Conservation (phyloP, 2,888 invertebrate species). For the Microctonus brassicae region DNA sequence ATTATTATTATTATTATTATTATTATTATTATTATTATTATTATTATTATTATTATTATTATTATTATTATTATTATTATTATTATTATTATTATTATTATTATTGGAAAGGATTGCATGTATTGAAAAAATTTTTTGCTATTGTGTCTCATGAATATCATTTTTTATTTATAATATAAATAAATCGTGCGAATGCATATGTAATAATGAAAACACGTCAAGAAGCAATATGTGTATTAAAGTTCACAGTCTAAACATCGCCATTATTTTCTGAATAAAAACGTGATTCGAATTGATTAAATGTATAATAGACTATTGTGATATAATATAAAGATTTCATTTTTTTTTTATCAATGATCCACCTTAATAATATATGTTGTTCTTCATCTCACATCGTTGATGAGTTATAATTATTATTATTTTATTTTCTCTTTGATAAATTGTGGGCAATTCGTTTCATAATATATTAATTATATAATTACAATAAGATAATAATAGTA, state of each 20-base stretch:
- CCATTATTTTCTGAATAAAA: conserved; percentile 63
- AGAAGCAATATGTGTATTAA: conserved; percentile 69
- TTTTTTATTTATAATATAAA: conserved; percentile 66
- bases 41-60: no score
- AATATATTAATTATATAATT: conserved; percentile 28
- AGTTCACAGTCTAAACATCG: conserved; percentile 66
- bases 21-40: no score
- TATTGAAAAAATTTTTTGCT: conserved; percentile 6
- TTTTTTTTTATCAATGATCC: conserved; percentile 42
- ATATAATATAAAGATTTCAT: conserved; percentile 55
- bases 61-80: no score
- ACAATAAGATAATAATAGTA: conserved; percentile 53
- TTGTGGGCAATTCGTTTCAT: not conserved
- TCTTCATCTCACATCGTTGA: not conserved
- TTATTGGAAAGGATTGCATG: not conserved
- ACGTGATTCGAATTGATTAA: conserved; percentile 58
- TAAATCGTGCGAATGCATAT: conserved; percentile 70
- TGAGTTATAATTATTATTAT: not conserved
- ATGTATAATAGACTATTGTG: conserved; percentile 56
- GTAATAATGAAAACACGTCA: conserved; percentile 69
- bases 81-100: no score
- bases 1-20: no score
- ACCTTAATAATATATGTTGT: conserved; percentile 29
- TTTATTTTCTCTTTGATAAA: not conserved
- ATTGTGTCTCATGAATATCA: conserved; percentile 56